Conservation (phyloP, 2,113 vertebrate genomes). For the Brachypteracias leptosomus region DNA sequence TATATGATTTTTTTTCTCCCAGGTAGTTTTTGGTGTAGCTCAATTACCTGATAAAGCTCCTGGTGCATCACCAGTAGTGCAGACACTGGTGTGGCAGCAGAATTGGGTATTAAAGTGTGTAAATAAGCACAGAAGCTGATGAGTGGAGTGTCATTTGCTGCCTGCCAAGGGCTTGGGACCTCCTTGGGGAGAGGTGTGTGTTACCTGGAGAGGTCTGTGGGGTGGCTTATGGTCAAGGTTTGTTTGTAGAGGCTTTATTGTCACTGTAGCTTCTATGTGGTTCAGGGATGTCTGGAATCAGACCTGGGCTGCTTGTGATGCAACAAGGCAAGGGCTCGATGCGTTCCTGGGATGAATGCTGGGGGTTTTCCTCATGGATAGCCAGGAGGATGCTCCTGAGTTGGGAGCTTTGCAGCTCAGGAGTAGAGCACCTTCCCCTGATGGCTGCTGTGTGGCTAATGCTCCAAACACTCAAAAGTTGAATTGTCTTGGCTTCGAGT, state of each 20-base stretch:
- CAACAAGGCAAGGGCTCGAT: rapidly evolving
- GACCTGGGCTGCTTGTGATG: not conserved
- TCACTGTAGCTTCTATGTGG: rapidly evolving
- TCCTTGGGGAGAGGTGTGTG: not conserved
- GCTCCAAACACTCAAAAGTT: not conserved
- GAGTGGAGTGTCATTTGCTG: not conserved
- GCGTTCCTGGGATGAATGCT: not conserved
- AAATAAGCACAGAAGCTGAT: not conserved
- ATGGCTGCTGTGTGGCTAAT: too few species aligned
- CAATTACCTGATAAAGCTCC: not conserved
- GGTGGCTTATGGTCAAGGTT: not conserved
- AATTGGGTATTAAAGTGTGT: not conserved
- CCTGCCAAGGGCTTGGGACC: not conserved
- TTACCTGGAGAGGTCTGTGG: not conserved
- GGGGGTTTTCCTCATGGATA: not conserved
- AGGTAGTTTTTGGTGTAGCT: not conserved
- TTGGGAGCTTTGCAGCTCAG: not conserved
- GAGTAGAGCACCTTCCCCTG: not conserved
- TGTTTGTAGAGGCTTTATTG: not conserved
- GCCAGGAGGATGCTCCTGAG: not conserved
- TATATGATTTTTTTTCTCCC: not conserved
- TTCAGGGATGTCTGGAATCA: not conserved
- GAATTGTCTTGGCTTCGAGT: not conserved
- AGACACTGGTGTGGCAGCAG: not conserved
- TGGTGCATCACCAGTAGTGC: not conserved